A percentile compares a stretch with the other conserved stretches of the same genome.
Evolutionary conservation across 2,113 vertebrate species (phyloP).

Genomic region (Poeciliopsis retropinna): DNA sequence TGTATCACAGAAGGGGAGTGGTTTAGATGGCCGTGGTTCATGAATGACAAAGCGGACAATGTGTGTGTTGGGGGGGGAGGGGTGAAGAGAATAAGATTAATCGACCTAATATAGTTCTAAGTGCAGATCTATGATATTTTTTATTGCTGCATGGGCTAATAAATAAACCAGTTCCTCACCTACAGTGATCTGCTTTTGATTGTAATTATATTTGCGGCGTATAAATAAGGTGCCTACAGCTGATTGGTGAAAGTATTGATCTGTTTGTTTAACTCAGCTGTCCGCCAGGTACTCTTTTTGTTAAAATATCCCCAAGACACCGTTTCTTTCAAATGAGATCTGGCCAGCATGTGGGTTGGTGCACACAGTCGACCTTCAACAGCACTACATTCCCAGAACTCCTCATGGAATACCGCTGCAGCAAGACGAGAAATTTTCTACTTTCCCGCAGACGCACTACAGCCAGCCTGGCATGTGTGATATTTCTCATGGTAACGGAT

Average conservation of each 20-base stretch:
- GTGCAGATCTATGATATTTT: constrained; percentile 44
- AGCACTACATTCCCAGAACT: constrained; percentile 23
- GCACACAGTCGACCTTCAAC: constrained; percentile 52
- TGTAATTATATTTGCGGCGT: neutral
- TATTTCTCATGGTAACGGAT: constrained; percentile 57
- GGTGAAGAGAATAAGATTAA: constrained; percentile 24
- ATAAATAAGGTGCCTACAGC: constrained; percentile 41
- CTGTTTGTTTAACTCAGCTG: constrained; percentile 51
- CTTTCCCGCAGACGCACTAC: constrained; percentile 34
- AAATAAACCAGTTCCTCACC: constrained; percentile 6
- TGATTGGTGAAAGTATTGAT: constrained; percentile 71
- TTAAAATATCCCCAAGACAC: constrained; percentile 40
- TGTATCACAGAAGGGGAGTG: constrained; percentile 67
- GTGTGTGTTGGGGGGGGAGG: neutral
- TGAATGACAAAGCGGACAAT: constrained; percentile 80
- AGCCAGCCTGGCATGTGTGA: constrained; percentile 34
- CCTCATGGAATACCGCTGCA: constrained; percentile 43
- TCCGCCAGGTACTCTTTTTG: constrained; percentile 20
- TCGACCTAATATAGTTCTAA: constrained; percentile 51
- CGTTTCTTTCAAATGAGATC: constrained; percentile 41
- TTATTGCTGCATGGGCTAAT: constrained; percentile 59
- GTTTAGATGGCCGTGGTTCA: constrained; percentile 64
- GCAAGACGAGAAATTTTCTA: constrained; percentile 12
- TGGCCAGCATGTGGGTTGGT: constrained; percentile 9
- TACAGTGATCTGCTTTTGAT: constrained; percentile 14